Conservation (phyloP, 2,113 vertebrate species). For the Oryzias melastigma region DNA sequence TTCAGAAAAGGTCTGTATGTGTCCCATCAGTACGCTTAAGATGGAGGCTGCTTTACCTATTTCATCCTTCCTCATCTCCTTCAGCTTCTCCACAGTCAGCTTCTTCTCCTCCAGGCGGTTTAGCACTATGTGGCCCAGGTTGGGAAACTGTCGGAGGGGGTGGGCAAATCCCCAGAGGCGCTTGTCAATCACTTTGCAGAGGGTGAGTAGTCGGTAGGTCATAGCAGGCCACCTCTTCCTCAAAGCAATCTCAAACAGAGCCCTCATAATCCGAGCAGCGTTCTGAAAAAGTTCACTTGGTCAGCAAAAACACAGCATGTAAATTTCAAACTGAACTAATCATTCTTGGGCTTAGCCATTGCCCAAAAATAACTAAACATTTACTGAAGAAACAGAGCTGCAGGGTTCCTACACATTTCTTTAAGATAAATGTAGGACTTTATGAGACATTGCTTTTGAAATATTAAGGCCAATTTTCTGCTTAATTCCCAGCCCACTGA, state of each 20-base stretch:
- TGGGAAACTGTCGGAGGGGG: constrained; percentile 90
- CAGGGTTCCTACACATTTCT: constrained; percentile 29
- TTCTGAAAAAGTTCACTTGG: constrained; percentile 77
- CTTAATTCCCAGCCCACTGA: too few relatives aligned
- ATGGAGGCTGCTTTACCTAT: constrained; percentile 82
- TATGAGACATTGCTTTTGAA: too few relatives aligned
- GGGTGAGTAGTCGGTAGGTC: constrained; percentile 93
- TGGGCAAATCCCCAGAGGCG: constrained; percentile 92
- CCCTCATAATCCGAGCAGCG: constrained; percentile 93
- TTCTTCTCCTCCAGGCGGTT: constrained; percentile 91
- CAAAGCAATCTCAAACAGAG: constrained; percentile 95
- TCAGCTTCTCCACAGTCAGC: constrained; percentile 92
- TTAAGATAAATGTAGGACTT: constrained; percentile 15
- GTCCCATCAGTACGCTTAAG: not conserved
- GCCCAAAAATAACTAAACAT: constrained; percentile 14
- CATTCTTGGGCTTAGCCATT: not conserved
- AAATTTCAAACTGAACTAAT: not conserved
- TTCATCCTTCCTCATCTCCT: constrained; percentile 98
- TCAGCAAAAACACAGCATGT: not conserved
- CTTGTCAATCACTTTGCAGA: constrained; percentile 97
- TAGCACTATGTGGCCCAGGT: constrained; percentile 84
- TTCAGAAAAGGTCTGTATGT: not conserved
- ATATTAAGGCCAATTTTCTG: too few relatives aligned
- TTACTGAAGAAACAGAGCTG: constrained; percentile 18
- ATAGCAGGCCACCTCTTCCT: constrained; percentile 96